phyloP scores from a whole-genome alignment of 2,888 invertebrate genomes.

The Trissolcus japonicus region DNA sequence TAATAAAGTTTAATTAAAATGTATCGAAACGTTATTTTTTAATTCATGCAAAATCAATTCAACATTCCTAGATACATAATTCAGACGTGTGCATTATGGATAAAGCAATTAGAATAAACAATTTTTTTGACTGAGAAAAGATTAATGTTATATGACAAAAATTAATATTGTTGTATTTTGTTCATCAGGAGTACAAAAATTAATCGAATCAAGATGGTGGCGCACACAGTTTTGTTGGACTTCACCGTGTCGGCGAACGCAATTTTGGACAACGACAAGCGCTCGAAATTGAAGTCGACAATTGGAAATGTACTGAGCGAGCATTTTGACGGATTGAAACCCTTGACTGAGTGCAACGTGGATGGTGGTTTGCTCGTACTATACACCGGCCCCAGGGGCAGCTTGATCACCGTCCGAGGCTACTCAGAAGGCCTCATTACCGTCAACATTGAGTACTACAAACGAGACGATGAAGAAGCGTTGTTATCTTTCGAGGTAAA shows the following conservation, averaged over 20 bases:
- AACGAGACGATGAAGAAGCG: constrained; percentile 84
- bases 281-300: constrained; percentile 82
- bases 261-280: constrained; percentile 82
- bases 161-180: no score
- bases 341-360: constrained; percentile 82
- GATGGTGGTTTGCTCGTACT: constrained; percentile 85
- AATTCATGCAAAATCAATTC: no score
- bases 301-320: constrained; percentile 84
- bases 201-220: constrained; percentile 80
- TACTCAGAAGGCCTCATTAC: constrained; percentile 87
- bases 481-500: constrained; percentile 87
- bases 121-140: no score
- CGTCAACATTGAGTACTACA: constrained; percentile 89
- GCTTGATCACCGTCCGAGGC: constrained; percentile 84
- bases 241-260: constrained; percentile 85
- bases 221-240: constrained; percentile 87
- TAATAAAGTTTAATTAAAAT: no score
- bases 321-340: constrained; percentile 84
- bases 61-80: no score
- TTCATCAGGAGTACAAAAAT: background rate
- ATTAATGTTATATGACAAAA: no score
- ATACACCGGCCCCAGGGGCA: constrained; percentile 83
- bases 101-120: no score
- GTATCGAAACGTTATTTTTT: no score
- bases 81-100: no score